Evolutionary conservation across 2,113 vertebrate genomes (phyloP).

Genomic region (Atractosteus spatula): DNA sequence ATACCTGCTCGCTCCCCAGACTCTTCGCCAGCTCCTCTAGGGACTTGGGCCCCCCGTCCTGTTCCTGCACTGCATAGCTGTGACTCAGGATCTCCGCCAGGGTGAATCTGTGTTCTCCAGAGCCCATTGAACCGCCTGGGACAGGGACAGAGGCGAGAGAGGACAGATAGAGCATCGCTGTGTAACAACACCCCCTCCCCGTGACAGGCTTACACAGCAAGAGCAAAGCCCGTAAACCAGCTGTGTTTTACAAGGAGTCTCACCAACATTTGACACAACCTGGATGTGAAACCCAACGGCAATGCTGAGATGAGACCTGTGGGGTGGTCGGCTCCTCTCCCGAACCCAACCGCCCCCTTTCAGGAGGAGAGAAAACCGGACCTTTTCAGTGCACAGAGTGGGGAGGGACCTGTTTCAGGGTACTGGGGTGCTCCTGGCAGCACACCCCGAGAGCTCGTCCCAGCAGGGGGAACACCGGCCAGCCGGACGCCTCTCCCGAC

Average conservation of each 20-base stretch:
- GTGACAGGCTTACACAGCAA: too few relatives aligned
- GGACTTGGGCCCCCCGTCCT: slow-evolving; percentile 52
- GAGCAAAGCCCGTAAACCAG: neutral
- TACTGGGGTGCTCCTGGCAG: slow-evolving; percentile 35
- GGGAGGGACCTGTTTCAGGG: slow-evolving; percentile 33
- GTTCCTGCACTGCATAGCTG: slow-evolving; percentile 65
- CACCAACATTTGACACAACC: too few relatives aligned
- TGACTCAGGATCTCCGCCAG: slow-evolving; percentile 74
- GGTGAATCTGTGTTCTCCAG: slow-evolving; percentile 64
- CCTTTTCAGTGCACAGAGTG: neutral
- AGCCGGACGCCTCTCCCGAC: neutral
- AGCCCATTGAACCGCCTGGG: slow-evolving; percentile 68
- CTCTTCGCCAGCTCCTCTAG: slow-evolving; percentile 71
- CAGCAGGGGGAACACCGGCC: neutral
- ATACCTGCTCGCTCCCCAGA: slow-evolving; percentile 58
- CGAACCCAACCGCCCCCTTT: too few relatives aligned
- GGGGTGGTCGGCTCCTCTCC: too few relatives aligned
- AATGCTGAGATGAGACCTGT: too few relatives aligned
- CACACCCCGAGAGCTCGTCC: too few relatives aligned
- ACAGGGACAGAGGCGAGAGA: neutral
- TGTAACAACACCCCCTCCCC: too few relatives aligned
- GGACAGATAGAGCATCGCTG: neutral
- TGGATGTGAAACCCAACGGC: too few relatives aligned
- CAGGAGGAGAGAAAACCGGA: too few relatives aligned
- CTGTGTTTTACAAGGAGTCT: too few relatives aligned